These are phyloP conservation scores for Montipora sp. DNA, from an alignment of 64 coral and sea anemone species.

Conservation along the genomic window DNA sequence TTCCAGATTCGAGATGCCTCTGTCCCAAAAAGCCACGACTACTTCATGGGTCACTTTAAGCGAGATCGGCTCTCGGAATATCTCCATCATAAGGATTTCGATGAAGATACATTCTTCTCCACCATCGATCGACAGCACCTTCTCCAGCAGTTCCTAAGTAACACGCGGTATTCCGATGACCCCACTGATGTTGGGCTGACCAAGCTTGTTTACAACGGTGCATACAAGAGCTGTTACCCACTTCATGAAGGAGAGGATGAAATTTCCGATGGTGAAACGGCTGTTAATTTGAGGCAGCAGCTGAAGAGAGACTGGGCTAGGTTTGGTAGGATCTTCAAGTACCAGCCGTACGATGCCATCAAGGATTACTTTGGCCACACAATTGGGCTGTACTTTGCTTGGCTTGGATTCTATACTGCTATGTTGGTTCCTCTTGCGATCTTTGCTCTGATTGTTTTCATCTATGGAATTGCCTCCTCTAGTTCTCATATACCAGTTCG, in stretches of 20 bases:
- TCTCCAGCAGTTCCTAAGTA: conserved; percentile 68
- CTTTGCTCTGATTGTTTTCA: conserved; percentile 58
- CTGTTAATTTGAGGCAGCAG: conserved; percentile 58
- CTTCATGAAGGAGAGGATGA: conserved; percentile 59
- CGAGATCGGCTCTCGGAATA: conserved; percentile 37
- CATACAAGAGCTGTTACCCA: conserved; percentile 50
- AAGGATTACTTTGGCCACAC: conserved; percentile 78
- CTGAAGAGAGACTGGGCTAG: conserved; percentile 63
- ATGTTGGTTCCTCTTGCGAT: conserved; percentile 69
- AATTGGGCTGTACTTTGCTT: conserved; percentile 77
- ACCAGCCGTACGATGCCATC: conserved; percentile 62
- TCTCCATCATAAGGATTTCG: conserved; percentile 11
- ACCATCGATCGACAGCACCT: conserved; percentile 67
- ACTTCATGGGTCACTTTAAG: conserved; percentile 62
- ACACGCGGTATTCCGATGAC: conserved; percentile 47
- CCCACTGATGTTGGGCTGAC: conserved; percentile 59
- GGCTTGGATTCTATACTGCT: conserved; percentile 70
- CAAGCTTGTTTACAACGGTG: conserved; percentile 49
- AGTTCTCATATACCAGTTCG: conserved; percentile 43
- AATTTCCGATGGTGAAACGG: not conserved
- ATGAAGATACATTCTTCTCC: conserved; percentile 55
- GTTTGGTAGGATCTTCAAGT: conserved; percentile 74
- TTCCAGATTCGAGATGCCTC: conserved; percentile 1
- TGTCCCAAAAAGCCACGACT: not conserved
- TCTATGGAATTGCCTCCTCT: conserved; percentile 52